phyloP scores from a whole-genome alignment of 2,888 invertebrate genomes.

The Orchesella flavescens region DNA sequence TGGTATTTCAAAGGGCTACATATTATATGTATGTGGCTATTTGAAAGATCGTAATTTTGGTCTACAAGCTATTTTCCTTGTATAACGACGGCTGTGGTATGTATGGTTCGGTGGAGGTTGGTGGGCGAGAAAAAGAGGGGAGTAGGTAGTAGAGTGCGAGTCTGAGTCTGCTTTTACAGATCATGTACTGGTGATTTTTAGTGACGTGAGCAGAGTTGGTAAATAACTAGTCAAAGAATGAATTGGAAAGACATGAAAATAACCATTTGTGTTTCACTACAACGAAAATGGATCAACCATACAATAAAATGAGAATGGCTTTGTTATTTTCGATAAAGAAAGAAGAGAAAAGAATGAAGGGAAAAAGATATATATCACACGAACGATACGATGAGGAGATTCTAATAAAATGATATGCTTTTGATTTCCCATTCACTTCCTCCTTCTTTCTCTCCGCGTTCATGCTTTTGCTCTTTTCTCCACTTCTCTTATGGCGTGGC shows the following conservation, averaged over 20 bases:
- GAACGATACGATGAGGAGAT: not conserved
- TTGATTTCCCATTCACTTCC: conserved; percentile 14
- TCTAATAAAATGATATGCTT: conserved; percentile 24
- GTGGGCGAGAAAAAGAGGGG: not conserved
- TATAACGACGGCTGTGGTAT: not conserved
- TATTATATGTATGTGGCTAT: not conserved
- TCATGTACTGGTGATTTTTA: conserved; percentile 46
- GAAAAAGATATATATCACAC: not conserved
- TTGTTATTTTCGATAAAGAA: conserved; percentile 16
- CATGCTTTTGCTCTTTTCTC: not conserved
- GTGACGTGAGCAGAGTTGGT: conserved; percentile 44
- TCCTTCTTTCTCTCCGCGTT: no score
- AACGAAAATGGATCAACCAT: conserved; percentile 43
- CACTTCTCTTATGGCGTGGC: no score
- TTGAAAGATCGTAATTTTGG: no score
- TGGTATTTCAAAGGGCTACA: not conserved
- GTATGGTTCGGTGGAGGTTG: no score
- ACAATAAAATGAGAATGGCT: conserved; percentile 47
- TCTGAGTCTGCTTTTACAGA: not conserved
- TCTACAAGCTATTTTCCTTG: not conserved
- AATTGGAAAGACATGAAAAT: conserved; percentile 56
- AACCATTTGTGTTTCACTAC: conserved; percentile 36
- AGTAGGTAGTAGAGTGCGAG: not conserved
- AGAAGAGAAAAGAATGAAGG: conserved; percentile 8
- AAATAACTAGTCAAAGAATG: conserved; percentile 44